Evolutionary conservation across 2,888 invertebrate genomes (phyloP).

Genomic region (Drosophila planitibia): DNA sequence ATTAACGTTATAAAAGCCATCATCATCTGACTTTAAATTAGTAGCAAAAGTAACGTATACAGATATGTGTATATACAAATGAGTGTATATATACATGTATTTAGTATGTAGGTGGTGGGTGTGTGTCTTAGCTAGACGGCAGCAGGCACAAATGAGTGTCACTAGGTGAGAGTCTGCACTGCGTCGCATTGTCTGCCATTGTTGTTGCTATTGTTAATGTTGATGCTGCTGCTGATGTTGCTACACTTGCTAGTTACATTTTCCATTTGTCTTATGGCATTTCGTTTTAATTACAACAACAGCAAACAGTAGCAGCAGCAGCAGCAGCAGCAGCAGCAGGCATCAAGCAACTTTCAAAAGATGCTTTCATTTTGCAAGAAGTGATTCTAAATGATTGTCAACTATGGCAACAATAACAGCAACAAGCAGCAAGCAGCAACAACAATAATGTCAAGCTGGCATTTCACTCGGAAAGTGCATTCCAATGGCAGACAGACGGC

Average conservation of each 20-base stretch:
- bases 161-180: slow-evolving; percentile 75
- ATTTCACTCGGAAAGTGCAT: slow-evolving; percentile 79
- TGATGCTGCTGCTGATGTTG: slow-evolving; percentile 49
- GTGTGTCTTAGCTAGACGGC: slow-evolving; percentile 42
- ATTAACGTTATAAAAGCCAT: slow-evolving; percentile 40
- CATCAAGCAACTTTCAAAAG: slow-evolving; percentile 77
- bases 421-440: slow-evolving; percentile 39
- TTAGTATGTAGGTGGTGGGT: slow-evolving; percentile 30
- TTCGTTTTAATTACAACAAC: slow-evolving; percentile 81
- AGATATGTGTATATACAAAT: slow-evolving; percentile 1
- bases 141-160: slow-evolving; percentile 74
- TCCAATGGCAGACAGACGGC: slow-evolving; percentile 57
- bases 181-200: slow-evolving; percentile 59
- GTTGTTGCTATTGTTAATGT: slow-evolving; percentile 38
- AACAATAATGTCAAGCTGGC: slow-evolving; percentile 74
- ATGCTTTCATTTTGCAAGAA: slow-evolving; percentile 81
- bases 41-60: slow-evolving; percentile 51
- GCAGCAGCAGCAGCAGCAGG: slow-evolving; percentile 29
- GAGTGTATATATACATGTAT: not conserved
- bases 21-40: slow-evolving; percentile 62
- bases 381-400: slow-evolving; percentile 81
- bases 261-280: slow-evolving; percentile 80
- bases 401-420: slow-evolving; percentile 74
- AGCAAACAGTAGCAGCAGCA: slow-evolving; percentile 47
- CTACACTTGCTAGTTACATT: slow-evolving; percentile 78